phyloP scores from a whole-genome alignment of 2,113 vertebrate genomes.

The Gopherus evgoodei region DNA sequence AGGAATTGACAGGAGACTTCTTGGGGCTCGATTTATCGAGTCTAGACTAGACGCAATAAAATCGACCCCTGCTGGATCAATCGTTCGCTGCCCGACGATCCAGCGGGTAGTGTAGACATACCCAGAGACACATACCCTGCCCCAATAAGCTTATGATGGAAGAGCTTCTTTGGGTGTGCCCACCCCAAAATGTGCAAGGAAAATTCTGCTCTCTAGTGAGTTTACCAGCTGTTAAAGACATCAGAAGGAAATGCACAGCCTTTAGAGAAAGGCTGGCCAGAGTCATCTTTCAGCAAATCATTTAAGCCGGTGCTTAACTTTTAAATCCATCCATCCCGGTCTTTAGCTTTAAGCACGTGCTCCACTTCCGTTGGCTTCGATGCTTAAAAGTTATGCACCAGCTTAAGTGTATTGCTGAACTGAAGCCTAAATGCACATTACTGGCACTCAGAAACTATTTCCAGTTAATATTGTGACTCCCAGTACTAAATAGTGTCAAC shows the following conservation, averaged over 20 bases:
- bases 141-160: not conserved
- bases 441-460: rapidly evolving
- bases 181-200: rapidly evolving
- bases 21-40: too few species aligned
- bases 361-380: not conserved
- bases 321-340: rapidly evolving
- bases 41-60: too few species aligned
- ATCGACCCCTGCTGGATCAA: too few species aligned
- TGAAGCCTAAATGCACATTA: rapidly evolving
- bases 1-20: too few species aligned
- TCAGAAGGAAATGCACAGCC: not conserved
- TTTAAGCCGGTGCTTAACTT: rapidly evolving
- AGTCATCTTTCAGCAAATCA: not conserved
- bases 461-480: rapidly evolving
- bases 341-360: rapidly evolving
- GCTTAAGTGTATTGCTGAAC: rapidly evolving
- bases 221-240: rapidly evolving
- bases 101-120: too few species aligned
- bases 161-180: not conserved
- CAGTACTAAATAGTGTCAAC: not conserved
- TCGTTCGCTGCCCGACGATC: too few species aligned
- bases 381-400: not conserved
- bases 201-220: not conserved
- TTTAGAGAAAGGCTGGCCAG: not conserved
- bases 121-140: not conserved